These are phyloP conservation scores for Leptura quadrifasciata DNA, from an alignment of 2,888 invertebrate species.

Conservation along the genomic window DNA sequence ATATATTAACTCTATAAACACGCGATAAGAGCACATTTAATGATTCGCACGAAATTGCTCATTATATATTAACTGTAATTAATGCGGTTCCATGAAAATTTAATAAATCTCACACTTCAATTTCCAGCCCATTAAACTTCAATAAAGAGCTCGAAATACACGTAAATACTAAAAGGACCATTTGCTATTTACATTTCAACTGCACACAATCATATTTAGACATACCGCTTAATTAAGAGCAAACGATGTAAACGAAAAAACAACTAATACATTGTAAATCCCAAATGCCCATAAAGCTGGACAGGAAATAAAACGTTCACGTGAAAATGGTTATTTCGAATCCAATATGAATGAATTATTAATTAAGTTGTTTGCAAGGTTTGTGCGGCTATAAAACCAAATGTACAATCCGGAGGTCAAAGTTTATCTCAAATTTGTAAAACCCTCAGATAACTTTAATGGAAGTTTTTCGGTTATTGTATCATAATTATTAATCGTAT, in stretches of 20 bases:
- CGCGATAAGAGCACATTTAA: not conserved
- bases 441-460: too few relatives aligned
- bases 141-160: constrained; percentile 27
- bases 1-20: not conserved
- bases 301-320: constrained; percentile 1
- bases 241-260: constrained; percentile 1
- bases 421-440: too few relatives aligned
- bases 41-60: not conserved
- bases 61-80: constrained; percentile 26
- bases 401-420: too few relatives aligned
- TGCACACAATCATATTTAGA: constrained; percentile 9
- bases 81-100: constrained; percentile 32
- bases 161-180: constrained; percentile 4
- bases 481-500: too few relatives aligned
- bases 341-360: constrained; percentile 19
- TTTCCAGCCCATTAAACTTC: constrained; percentile 36
- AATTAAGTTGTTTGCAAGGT: constrained; percentile 9
- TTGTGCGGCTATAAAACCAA: not conserved
- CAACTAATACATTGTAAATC: constrained; percentile 13
- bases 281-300: not conserved
- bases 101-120: constrained; percentile 32
- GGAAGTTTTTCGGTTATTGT: too few relatives aligned
- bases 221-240: not conserved
- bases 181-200: constrained; percentile 13
- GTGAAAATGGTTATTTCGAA: not conserved